phyloP scores from a whole-genome alignment of 2,113 vertebrate species.

The Centrocercus urophasianus region DNA sequence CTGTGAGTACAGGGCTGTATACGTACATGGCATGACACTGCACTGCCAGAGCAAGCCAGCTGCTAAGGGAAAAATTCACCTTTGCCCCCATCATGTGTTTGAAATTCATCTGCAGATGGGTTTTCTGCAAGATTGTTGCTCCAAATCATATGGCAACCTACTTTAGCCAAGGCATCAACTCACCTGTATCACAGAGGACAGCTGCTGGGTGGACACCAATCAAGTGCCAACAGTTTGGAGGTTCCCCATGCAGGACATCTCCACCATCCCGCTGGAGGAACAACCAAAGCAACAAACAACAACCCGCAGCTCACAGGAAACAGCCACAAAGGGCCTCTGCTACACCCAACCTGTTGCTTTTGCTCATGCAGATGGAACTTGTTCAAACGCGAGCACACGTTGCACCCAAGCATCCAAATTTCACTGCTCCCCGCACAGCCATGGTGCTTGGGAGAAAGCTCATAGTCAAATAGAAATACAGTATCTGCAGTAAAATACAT shows the following conservation, averaged over 20 bases:
- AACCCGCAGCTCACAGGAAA: background rate
- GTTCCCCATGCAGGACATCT: background rate
- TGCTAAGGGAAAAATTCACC: background rate
- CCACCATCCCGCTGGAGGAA: background rate
- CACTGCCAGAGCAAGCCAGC: background rate
- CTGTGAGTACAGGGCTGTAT: background rate
- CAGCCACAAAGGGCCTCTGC: background rate
- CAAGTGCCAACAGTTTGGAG: background rate
- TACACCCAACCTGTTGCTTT: background rate
- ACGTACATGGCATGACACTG: too few relatives aligned
- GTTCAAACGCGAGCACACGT: background rate
- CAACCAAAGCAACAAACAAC: background rate
- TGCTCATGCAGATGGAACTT: background rate
- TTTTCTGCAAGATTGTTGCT: background rate
- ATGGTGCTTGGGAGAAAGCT: constrained; percentile 65
- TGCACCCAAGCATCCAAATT: constrained; percentile 17
- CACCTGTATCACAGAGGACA: background rate
- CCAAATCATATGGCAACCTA: background rate
- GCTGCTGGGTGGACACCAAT: background rate
- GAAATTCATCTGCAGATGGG: background rate
- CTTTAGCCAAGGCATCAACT: background rate
- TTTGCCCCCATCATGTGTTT: background rate
- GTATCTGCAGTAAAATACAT: constrained; percentile 75
- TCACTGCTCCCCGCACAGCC: constrained; percentile 13
- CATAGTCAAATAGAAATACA: constrained; percentile 70